Conservation (phyloP, 1,140 invertebrate genomes). For the Coptotermes formosanus region DNA sequence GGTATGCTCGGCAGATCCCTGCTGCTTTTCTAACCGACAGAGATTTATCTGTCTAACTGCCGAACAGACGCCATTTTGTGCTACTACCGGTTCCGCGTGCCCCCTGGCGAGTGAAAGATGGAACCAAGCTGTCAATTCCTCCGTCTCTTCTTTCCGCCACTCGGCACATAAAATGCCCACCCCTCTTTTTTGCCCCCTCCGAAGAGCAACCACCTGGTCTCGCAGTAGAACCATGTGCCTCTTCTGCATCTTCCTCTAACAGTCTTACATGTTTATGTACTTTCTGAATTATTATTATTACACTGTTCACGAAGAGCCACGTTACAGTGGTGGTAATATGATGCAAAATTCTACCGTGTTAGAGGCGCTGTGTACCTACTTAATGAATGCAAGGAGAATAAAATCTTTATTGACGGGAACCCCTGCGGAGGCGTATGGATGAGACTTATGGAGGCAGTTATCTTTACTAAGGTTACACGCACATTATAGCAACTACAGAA, state of each 20-base stretch:
- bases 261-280: background rate
- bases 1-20: background rate
- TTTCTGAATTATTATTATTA: background rate
- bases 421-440: background rate
- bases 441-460: background rate
- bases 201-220: background rate
- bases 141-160: slow-evolving; percentile 17
- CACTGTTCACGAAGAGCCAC: background rate
- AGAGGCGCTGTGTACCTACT: background rate
- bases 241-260: background rate
- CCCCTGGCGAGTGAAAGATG: slow-evolving; percentile 26
- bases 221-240: background rate
- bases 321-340: background rate
- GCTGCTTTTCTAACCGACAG: slow-evolving; percentile 7
- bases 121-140: slow-evolving; percentile 27
- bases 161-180: background rate
- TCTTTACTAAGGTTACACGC: background rate
- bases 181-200: background rate
- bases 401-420: background rate
- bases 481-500: no score
- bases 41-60: slow-evolving; percentile 26
- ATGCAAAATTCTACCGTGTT: background rate
- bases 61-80: slow-evolving; percentile 26
- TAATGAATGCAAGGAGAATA: background rate
- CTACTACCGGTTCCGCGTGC: slow-evolving; percentile 23